A percentile compares a stretch with the other conserved stretches of the same genome.
Conservation (phyloP, 2,113 vertebrate genomes). For the Fregata magnificens region DNA sequence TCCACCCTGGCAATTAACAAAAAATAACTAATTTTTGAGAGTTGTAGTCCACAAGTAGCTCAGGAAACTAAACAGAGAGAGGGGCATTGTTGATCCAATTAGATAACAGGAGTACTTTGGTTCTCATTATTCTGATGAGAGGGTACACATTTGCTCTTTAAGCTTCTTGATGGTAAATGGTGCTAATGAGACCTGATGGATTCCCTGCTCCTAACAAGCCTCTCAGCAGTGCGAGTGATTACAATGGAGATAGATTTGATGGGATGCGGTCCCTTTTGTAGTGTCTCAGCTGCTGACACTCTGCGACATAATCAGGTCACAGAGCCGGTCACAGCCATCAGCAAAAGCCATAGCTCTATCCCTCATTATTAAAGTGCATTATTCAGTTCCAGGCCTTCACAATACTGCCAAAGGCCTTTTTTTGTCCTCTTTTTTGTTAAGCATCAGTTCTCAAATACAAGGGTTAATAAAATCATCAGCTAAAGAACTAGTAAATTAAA, state of each 20-base stretch:
- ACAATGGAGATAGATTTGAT: constrained; percentile 81
- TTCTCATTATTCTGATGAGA: constrained; percentile 63
- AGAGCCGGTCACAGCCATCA: constrained; percentile 83
- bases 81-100: constrained; percentile 21
- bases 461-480: constrained; percentile 63
- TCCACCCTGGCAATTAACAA: not conserved
- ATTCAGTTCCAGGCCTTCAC: constrained; percentile 79
- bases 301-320: constrained; percentile 91
- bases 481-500: constrained; percentile 60
- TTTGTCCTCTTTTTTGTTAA: constrained; percentile 16
- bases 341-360: constrained; percentile 80
- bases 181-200: constrained; percentile 84
- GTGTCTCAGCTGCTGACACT: constrained; percentile 85
- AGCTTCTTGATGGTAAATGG: constrained; percentile 80
- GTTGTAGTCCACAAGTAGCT: not conserved
- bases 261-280: constrained; percentile 84
- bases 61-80: not conserved
- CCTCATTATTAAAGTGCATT: constrained; percentile 84
- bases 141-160: constrained; percentile 51
- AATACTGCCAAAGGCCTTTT: constrained; percentile 68
- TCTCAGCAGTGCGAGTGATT: constrained; percentile 76
- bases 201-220: constrained; percentile 78
- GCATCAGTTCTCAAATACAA: constrained; percentile 57
- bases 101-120: constrained; percentile 32
- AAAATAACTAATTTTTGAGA: not conserved